Conservation (phyloP, 2,888 invertebrate species). For the Melikaiella ostensackeni region DNA sequence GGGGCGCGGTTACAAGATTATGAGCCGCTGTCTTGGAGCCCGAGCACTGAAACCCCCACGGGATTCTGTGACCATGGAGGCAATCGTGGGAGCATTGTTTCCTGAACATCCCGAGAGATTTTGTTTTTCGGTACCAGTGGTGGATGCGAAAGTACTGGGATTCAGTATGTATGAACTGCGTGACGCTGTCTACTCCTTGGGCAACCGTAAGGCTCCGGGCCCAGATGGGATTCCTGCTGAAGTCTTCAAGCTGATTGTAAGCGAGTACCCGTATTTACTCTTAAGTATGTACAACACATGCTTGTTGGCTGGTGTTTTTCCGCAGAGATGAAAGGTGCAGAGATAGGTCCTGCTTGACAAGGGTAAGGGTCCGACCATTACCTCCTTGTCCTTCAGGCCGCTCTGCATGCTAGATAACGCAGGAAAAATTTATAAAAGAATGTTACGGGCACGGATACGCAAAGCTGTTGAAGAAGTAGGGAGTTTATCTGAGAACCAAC, state of each 20-base stretch:
- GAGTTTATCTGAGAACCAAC: too few species aligned
- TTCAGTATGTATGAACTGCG: background rate
- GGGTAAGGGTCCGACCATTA: too few species aligned
- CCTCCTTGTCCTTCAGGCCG: too few species aligned
- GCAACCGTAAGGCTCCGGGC: slow-evolving; percentile 48
- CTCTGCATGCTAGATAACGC: too few species aligned
- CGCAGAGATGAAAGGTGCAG: too few species aligned
- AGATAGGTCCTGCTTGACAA: too few species aligned
- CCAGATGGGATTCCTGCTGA: slow-evolving; percentile 54
- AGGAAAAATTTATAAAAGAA: too few species aligned
- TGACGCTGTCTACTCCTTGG: background rate
- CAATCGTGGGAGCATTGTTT: slow-evolving; percentile 34
- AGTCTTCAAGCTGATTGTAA: slow-evolving; percentile 45
- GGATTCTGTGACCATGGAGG: background rate
- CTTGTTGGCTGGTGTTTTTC: too few species aligned
- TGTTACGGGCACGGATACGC: too few species aligned
- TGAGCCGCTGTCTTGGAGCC: slow-evolving; percentile 27
- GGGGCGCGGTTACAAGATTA: slow-evolving; percentile 45
- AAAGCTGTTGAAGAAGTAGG: too few species aligned
- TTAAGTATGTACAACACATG: too few species aligned
- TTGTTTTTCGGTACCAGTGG: background rate
- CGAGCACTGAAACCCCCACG: background rate
- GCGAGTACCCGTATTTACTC: slow-evolving; percentile 26
- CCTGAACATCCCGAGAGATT: slow-evolving; percentile 31
- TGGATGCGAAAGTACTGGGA: background rate